Conservation (phyloP, 2,888 invertebrate genomes). For the Patella depressa region DNA sequence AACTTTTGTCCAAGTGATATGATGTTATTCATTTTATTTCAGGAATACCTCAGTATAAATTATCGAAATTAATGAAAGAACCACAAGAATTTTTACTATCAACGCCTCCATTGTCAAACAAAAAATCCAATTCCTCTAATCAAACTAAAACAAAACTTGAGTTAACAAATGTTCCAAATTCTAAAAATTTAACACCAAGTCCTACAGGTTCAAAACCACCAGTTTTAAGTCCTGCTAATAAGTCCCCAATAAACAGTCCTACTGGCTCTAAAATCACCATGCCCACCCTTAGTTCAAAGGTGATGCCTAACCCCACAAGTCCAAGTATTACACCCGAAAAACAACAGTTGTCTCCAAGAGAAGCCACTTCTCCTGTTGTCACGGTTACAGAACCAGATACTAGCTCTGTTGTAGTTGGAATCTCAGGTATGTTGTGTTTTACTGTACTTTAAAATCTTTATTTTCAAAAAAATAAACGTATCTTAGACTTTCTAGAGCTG, state of each 20-base stretch:
- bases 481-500: neutral
- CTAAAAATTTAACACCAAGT: neutral
- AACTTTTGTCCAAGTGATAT: too few relatives aligned
- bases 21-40: conserved; percentile 7
- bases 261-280: conserved; percentile 14
- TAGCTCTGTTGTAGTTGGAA: conserved; percentile 66
- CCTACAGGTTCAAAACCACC: neutral
- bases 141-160: neutral
- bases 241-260: neutral
- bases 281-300: conserved; percentile 15
- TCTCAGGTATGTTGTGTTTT: conserved; percentile 50
- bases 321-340: conserved; percentile 41
- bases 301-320: conserved; percentile 43
- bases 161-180: neutral
- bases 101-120: neutral
- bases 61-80: conserved; percentile 39
- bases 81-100: conserved; percentile 28
- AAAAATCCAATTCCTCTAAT: conserved; percentile 5
- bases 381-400: conserved; percentile 73
- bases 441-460: neutral
- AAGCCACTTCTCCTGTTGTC: conserved; percentile 61
- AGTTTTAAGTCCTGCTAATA: neutral
- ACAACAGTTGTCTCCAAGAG: conserved; percentile 51
- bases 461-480: too few relatives aligned
- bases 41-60: conserved; percentile 47